Conservation (phyloP, 2,888 invertebrate genomes). For the Habroteleia sp. region DNA sequence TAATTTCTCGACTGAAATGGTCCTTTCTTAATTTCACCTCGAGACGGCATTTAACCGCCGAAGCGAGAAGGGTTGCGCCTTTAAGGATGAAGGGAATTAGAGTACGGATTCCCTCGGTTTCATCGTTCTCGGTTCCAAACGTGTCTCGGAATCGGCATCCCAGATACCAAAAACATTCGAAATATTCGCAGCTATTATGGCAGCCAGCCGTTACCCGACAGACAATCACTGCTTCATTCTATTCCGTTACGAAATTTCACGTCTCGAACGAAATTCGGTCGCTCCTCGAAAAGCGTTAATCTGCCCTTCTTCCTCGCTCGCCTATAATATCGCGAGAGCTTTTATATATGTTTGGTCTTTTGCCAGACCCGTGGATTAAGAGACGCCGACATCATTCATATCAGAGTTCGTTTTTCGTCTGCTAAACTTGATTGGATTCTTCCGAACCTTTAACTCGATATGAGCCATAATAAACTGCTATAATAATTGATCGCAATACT, state of each 20-base stretch:
- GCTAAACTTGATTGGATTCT: conserved; percentile 57
- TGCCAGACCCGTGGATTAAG: conserved; percentile 60
- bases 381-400: conserved; percentile 40
- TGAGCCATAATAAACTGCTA: conserved; percentile 43
- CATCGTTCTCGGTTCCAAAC: conserved; percentile 49
- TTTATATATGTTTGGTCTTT: conserved; percentile 55
- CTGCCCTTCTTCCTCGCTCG: conserved; percentile 19
- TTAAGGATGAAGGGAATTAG: conserved; percentile 66
- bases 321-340: conserved; percentile 49
- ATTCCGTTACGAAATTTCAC: conserved; percentile 52
- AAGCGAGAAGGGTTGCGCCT: conserved; percentile 65
- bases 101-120: conserved; percentile 53
- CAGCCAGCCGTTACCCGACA: conserved; percentile 58
- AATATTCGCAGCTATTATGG: conserved; percentile 74
- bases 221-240: conserved; percentile 69
- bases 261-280: conserved; percentile 41
- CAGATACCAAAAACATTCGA: conserved; percentile 74
- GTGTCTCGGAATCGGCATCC: conserved; percentile 54
- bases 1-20: conserved; percentile 30
- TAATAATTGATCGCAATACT: conserved; percentile 35
- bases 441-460: conserved; percentile 52
- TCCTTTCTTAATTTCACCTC: conserved; percentile 41
- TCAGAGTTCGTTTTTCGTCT: conserved; percentile 51
- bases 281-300: conserved; percentile 44
- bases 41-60: conserved; percentile 44